phyloP scores from a whole-genome alignment of 64 coral and sea anemone genomes.

The Trachythela sp. region DNA sequence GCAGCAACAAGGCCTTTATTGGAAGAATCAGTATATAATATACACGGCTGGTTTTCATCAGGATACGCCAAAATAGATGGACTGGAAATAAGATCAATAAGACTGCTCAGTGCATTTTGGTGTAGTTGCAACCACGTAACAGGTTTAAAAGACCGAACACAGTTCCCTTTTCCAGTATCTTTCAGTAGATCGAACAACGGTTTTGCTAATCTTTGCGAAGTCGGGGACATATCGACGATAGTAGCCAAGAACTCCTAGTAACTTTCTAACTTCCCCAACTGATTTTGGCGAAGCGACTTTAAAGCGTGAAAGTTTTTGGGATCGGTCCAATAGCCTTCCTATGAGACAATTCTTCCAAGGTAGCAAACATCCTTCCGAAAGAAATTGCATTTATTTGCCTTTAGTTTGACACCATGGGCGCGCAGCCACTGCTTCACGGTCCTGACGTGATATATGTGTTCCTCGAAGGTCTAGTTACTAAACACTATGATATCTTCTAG shows the following conservation, averaged over 20 bases:
- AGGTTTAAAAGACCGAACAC: constrained; percentile 12
- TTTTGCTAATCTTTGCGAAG: constrained; percentile 23
- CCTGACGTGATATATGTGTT: constrained; percentile 37
- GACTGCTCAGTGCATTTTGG: constrained; percentile 14
- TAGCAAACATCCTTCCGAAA: constrained; percentile 39
- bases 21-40: too few relatives aligned
- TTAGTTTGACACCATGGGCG: constrained; percentile 49
- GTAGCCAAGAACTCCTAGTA: too few relatives aligned
- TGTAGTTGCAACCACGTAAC: not conserved
- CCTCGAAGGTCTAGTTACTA: constrained; percentile 34
- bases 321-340: too few relatives aligned
- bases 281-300: not conserved
- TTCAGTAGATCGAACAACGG: constrained; percentile 12
- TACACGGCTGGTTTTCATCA: too few relatives aligned
- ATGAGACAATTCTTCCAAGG: too few relatives aligned
- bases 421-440: constrained; percentile 26
- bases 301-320: too few relatives aligned
- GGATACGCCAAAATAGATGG: too few relatives aligned
- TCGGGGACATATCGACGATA: constrained; percentile 1
- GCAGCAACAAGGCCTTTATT: too few relatives aligned
- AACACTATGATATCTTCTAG: constrained; percentile 63
- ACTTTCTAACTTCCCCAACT: not conserved
- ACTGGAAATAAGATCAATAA: too few relatives aligned
- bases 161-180: constrained; percentile 5
- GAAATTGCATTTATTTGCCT: constrained; percentile 48